Evolutionary conservation across 1,140 invertebrate species (phyloP).

Genomic region (Cryptotermes secundus): DNA sequence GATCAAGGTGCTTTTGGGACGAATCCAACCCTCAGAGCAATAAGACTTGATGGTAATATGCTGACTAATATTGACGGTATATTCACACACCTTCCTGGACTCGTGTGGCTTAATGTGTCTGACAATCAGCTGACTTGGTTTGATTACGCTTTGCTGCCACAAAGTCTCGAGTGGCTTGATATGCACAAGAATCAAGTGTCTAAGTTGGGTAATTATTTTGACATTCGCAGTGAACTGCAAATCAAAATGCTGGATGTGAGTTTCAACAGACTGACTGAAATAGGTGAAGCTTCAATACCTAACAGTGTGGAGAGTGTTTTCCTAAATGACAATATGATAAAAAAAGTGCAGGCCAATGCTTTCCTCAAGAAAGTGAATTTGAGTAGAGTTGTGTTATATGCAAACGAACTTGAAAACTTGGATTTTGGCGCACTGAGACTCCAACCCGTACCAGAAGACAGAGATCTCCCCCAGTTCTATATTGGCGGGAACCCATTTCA

Average conservation of each 20-base stretch:
- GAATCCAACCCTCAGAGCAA: conserved; percentile 62
- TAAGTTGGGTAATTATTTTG: conserved; percentile 70
- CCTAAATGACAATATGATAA: conserved; percentile 74
- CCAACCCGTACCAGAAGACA: conserved; percentile 61
- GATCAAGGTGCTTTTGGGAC: conserved; percentile 63
- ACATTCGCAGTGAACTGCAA: conserved; percentile 57
- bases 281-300: conserved; percentile 67
- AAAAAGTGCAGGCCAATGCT: conserved; percentile 66
- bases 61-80: conserved; percentile 65
- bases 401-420: conserved; percentile 71
- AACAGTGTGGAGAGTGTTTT: conserved; percentile 71
- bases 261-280: conserved; percentile 67
- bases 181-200: conserved; percentile 66
- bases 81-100: conserved; percentile 61
- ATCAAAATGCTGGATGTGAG: conserved; percentile 76
- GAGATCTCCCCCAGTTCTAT: conserved; percentile 72
- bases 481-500: conserved; percentile 78
- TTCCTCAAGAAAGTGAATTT: conserved; percentile 69
- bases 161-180: conserved; percentile 69
- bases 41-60: conserved; percentile 67
- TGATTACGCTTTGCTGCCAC: conserved; percentile 65
- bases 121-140: conserved; percentile 66
- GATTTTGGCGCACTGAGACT: conserved; percentile 70
- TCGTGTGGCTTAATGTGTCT: conserved; percentile 71
- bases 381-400: conserved; percentile 71